Evolutionary conservation across 2,888 invertebrate genomes (phyloP), one percentile per base, ranked within the genome.

Genomic region (Eupithecia inturbata): DNA sequence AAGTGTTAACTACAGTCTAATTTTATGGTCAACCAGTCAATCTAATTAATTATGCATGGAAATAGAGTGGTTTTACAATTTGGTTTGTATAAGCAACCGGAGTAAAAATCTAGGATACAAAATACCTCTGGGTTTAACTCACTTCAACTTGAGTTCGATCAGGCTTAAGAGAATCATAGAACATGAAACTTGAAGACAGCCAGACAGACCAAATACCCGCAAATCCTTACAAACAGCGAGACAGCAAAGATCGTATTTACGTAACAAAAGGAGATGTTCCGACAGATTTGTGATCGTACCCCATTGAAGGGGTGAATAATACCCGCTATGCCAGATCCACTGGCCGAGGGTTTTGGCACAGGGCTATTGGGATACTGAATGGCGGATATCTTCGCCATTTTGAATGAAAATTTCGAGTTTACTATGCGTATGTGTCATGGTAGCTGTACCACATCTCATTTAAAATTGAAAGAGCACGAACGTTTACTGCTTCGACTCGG

Each of bases 291-390:
- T 87, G 71, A 76, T 76, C 70, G 75, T 64, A 75, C 69, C 70
- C 67, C 72, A 72, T 67, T 75, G 84, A 89, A 92, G 90, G 92
- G 92, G 92, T 92, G 91, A 92, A 92, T 92, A 92, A 91, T 89
- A 87, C 86, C 78, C 53, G 22, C 53, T 22, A 12, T 10, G 53
- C 53, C 57, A 80, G 84, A 66, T 39, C 66, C 22, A 66, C 66
- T 66, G 39, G 36, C 66, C 66, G 22, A 39, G 66, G 66, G 66
- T 26, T 33, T 16, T 41, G 57, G 22, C 10, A n/a, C n/a, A 14
- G n/a, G 36, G 5, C 22, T 64, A 39, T 66, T 66, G 26, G 14
- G 62, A 62, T 62, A 31, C 14, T 6, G 22, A n/a, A 26, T 66
- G 66, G 39, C 36, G 63, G 22, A 22, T 64, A 36, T 64, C 22